Conservation (phyloP, 2,113 vertebrate species). For the Oreochromis aureus region DNA sequence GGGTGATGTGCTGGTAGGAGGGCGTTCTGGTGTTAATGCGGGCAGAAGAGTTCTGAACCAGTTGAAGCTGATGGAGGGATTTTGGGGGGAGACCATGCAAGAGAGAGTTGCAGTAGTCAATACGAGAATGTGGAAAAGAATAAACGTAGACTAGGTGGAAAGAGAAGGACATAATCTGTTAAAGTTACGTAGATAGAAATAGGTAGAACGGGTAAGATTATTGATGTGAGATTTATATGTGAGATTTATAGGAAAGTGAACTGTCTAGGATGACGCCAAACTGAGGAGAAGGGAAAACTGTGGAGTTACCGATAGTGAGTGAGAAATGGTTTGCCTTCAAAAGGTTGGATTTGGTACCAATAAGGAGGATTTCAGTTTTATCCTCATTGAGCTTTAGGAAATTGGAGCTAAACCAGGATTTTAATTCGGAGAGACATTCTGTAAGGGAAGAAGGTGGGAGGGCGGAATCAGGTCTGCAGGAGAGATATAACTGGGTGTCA, state of each 20-base stretch:
- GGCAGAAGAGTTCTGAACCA: background rate
- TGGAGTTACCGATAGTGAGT: background rate
- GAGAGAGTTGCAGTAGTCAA: background rate
- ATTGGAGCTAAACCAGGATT: background rate
- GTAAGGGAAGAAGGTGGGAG: background rate
- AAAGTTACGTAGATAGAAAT: fast-evolving
- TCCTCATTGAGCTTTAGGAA: background rate
- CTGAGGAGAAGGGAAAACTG: background rate
- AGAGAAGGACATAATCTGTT: background rate
- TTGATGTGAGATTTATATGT: background rate
- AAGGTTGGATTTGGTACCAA: background rate
- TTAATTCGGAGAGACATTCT: background rate
- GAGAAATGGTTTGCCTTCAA: background rate
- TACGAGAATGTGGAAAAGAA: background rate
- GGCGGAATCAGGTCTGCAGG: background rate
- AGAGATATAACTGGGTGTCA: no score
- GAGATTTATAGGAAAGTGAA: background rate
- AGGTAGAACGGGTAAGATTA: background rate
- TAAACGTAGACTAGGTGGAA: background rate
- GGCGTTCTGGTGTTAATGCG: fast-evolving
- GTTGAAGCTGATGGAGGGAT: background rate
- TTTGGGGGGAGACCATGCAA: background rate
- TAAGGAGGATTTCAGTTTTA: background rate
- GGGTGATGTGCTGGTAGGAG: background rate
- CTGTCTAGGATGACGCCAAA: background rate